Conservation (phyloP, 2,888 invertebrate species). For the Heterodera filipjevi region DNA sequence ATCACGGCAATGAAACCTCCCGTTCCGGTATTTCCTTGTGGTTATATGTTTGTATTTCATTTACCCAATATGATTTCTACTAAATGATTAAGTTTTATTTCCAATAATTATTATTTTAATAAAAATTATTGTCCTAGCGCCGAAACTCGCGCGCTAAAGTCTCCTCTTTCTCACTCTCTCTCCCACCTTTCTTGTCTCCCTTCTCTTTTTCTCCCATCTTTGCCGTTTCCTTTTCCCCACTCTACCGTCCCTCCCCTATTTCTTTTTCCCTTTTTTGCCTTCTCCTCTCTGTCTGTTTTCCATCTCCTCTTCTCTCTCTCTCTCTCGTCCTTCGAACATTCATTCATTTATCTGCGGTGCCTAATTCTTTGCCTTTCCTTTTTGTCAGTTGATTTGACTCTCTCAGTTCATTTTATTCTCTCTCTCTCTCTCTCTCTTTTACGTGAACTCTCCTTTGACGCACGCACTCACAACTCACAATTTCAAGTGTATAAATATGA, state of each 20-base stretch:
- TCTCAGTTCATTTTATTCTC: not conserved
- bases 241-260: not conserved
- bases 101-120: too few species aligned
- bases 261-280: not conserved
- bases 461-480: not conserved
- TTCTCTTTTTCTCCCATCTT: not conserved
- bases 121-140: too few species aligned
- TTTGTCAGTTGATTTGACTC: not conserved
- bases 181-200: not conserved
- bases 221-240: not conserved
- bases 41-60: too few species aligned
- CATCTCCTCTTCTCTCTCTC: not conserved
- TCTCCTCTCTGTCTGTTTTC: not conserved
- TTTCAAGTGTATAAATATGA: not conserved
- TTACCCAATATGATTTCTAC: too few species aligned
- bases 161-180: not conserved
- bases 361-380: not conserved
- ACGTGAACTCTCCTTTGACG: not conserved
- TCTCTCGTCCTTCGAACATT: constrained; percentile 10
- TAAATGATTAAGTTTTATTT: too few species aligned
- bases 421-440: not conserved
- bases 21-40: too few species aligned
- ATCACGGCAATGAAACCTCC: too few species aligned
- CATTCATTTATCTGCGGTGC: too few species aligned
- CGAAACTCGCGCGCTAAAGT: too few species aligned